A percentile compares a stretch with the other conserved stretches of the same genome.
Conservation (phyloP, 2,797 vertebrate genomes). For the Acanthopagrus latus region DNA sequence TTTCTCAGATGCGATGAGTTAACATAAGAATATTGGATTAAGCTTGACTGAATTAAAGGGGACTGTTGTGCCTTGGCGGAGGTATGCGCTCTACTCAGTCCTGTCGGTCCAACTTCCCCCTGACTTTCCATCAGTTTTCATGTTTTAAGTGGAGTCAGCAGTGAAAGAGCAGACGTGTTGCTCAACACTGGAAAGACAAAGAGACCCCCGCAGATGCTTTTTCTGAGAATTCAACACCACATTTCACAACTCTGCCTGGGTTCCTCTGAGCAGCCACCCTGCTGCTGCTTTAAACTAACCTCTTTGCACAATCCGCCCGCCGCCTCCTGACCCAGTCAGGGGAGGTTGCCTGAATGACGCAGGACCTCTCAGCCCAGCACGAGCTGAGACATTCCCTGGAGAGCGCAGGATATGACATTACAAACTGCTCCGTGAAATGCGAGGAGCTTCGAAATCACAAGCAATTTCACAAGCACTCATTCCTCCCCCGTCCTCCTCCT, state of each 20-base stretch:
- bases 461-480: conserved; percentile 68
- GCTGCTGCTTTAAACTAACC: conserved; percentile 48
- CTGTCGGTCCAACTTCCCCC: too few species aligned
- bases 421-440: conserved; percentile 72
- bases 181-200: conserved; percentile 45
- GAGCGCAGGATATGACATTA: conserved; percentile 81
- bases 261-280: conserved; percentile 18
- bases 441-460: conserved; percentile 70
- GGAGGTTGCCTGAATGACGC: conserved; percentile 75
- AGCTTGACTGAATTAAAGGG: too few species aligned
- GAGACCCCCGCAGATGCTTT: conserved; percentile 42
- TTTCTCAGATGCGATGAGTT: too few species aligned
- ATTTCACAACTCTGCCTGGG: conserved; percentile 62
- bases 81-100: too few species aligned
- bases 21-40: too few species aligned
- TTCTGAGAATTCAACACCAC: conserved; percentile 50
- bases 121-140: too few species aligned
- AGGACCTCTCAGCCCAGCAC: conserved; percentile 70
- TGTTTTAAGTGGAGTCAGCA: not conserved
- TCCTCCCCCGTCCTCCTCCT: not conserved
- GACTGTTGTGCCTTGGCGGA: too few species aligned
- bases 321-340: conserved; percentile 55
- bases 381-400: conserved; percentile 85
- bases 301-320: conserved; percentile 52
- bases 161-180: conserved; percentile 31